Conservation (phyloP, 2,888 invertebrate genomes). For the Hirtodrosophila cameraria region DNA sequence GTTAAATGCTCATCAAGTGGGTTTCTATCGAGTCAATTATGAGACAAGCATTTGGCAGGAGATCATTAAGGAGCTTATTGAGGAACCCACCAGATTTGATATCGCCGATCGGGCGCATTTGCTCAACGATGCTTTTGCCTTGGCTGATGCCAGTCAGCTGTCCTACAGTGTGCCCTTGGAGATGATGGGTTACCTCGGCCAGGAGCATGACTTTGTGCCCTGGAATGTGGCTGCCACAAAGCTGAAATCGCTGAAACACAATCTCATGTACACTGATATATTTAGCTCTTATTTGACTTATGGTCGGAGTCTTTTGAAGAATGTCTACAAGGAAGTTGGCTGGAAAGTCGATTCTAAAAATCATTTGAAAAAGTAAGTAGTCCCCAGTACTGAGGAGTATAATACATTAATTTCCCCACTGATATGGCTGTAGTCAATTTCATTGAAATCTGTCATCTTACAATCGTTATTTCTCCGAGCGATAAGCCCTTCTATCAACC, state of each 20-base stretch:
- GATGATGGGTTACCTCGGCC: constrained; percentile 87
- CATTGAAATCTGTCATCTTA: too few species aligned
- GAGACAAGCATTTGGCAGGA: constrained; percentile 87
- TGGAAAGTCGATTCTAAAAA: constrained; percentile 86
- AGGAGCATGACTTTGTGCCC: constrained; percentile 89
- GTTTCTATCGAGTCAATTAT: constrained; percentile 95
- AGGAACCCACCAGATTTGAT: constrained; percentile 82
- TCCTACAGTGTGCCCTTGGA: constrained; percentile 88
- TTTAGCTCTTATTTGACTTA: constrained; percentile 86
- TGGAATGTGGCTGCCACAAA: constrained; percentile 89
- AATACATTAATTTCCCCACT: too few species aligned
- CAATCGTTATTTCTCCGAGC: too few species aligned
- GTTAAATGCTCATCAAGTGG: constrained; percentile 92
- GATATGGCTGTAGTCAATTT: too few species aligned
- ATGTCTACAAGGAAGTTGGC: constrained; percentile 86
- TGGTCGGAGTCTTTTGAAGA: constrained; percentile 86
- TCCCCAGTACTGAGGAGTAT: too few species aligned
- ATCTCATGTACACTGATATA: constrained; percentile 85
- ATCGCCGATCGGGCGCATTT: constrained; percentile 90
- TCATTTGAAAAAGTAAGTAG: constrained; percentile 76
- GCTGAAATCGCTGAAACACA: constrained; percentile 84
- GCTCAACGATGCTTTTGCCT: constrained; percentile 91
- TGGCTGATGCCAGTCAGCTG: constrained; percentile 89
- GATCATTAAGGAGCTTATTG: constrained; percentile 79
- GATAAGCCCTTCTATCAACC: too few species aligned